phyloP scores from a whole-genome alignment of 53 echinoderm and acorn worm species.

The Echinarachnius parma region DNA sequence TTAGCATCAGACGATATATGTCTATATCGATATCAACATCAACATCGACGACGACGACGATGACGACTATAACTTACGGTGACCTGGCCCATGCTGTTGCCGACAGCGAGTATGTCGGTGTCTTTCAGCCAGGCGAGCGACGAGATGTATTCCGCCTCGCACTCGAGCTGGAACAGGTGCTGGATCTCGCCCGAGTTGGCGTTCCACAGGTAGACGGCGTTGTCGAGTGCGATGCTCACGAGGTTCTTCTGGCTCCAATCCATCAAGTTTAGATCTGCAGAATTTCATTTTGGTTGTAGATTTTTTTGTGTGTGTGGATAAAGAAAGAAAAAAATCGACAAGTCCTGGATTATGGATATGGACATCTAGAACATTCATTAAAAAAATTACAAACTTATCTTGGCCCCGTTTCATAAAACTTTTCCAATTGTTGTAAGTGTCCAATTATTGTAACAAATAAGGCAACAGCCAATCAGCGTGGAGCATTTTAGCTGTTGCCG shows the following conservation, averaged over 20 bases:
- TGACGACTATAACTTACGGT: constrained; percentile 46
- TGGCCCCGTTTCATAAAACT: too few species aligned
- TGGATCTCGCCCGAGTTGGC: constrained; percentile 69
- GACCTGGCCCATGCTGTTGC: constrained; percentile 71
- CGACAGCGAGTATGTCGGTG: constrained; percentile 67
- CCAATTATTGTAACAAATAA: too few species aligned
- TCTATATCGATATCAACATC: neutral
- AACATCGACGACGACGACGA: neutral
- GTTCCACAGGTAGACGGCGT: constrained; percentile 80
- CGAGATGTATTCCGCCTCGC: constrained; percentile 62
- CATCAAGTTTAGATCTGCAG: constrained; percentile 73
- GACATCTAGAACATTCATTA: too few species aligned
- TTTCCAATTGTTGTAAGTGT: too few species aligned
- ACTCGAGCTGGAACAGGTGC: constrained; percentile 62
- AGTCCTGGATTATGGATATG: too few species aligned
- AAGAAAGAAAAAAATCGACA: too few species aligned
- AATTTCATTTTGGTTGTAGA: too few species aligned
- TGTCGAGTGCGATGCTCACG: constrained; percentile 60
- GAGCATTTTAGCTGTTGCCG: too few species aligned
- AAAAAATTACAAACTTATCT: too few species aligned
- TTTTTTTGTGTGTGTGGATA: too few species aligned
- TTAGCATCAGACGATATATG: too few species aligned
- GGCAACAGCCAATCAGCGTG: too few species aligned
- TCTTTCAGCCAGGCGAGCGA: constrained; percentile 75
- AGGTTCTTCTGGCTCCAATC: constrained; percentile 84